These are phyloP conservation scores for Phataginus tricuspis DNA, from an alignment of 2,797 vertebrate species.

Conservation along the genomic window DNA sequence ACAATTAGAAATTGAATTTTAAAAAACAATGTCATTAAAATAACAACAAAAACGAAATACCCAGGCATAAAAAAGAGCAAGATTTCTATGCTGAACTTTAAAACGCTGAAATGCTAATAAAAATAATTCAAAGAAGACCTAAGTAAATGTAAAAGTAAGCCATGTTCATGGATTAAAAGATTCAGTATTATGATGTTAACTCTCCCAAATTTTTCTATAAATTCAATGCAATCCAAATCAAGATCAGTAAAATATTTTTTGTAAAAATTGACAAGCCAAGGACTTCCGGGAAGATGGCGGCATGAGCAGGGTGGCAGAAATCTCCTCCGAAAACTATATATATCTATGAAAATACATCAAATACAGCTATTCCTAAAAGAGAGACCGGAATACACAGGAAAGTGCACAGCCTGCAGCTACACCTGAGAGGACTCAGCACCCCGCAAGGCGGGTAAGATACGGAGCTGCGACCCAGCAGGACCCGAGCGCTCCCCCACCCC, in stretches of 20 bases:
- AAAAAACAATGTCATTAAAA: background rate
- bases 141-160: background rate
- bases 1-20: background rate
- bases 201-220: background rate
- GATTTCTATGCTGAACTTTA: background rate
- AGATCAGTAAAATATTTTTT: background rate
- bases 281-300: too few relatives aligned
- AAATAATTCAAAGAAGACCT: background rate
- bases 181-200: background rate
- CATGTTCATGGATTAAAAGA: background rate
- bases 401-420: too few relatives aligned
- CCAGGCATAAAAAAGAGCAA: background rate
- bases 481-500: too few relatives aligned
- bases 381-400: too few relatives aligned
- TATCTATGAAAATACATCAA: too few relatives aligned
- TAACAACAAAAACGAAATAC: background rate
- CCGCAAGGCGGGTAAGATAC: too few relatives aligned
- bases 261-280: background rate
- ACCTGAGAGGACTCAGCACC: too few relatives aligned
- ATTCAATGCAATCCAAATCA: background rate
- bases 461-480: too few relatives aligned
- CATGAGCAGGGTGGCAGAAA: too few relatives aligned
- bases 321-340: too few relatives aligned
- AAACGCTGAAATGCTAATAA: background rate
- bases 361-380: too few relatives aligned